phyloP scores from a whole-genome alignment of 2,113 vertebrate genomes.

The Ochotona curzoniae region DNA sequence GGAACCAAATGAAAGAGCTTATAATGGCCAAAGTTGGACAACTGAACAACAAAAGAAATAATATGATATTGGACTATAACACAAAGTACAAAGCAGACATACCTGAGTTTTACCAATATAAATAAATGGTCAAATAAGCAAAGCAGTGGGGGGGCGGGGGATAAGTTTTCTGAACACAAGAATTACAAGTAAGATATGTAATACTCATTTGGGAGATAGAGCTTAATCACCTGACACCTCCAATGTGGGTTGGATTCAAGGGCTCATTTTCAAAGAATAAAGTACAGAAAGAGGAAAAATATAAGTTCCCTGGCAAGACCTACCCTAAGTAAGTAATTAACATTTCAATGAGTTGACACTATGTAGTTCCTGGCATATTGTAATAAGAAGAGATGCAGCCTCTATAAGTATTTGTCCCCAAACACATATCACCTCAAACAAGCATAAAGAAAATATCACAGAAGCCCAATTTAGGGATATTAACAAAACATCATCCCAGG shows the following conservation, averaged over 20 bases:
- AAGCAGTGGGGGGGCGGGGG: not conserved
- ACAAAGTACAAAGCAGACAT: not conserved
- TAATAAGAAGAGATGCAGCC: not conserved
- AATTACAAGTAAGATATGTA: not conserved
- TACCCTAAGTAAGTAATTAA: not conserved
- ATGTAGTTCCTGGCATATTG: not conserved
- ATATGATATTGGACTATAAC: not conserved
- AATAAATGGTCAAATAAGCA: not conserved
- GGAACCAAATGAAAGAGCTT: not conserved
- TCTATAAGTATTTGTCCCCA: not conserved
- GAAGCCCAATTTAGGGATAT: not conserved
- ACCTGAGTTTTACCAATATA: not conserved
- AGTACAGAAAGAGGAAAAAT: not conserved
- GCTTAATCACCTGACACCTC: not conserved
- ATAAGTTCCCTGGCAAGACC: not conserved
- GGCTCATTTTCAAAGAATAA: not conserved
- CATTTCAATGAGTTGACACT: not conserved
- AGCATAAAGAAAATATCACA: not conserved
- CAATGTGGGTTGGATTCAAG: not conserved
- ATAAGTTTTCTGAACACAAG: not conserved
- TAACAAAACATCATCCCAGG: not conserved
- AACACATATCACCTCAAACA: not conserved
- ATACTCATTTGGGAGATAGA: not conserved
- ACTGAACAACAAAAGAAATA: not conserved
- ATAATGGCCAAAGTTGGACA: not conserved